phyloP scores from a whole-genome alignment of 2,113 vertebrate genomes.

The Octodon degus region DNA sequence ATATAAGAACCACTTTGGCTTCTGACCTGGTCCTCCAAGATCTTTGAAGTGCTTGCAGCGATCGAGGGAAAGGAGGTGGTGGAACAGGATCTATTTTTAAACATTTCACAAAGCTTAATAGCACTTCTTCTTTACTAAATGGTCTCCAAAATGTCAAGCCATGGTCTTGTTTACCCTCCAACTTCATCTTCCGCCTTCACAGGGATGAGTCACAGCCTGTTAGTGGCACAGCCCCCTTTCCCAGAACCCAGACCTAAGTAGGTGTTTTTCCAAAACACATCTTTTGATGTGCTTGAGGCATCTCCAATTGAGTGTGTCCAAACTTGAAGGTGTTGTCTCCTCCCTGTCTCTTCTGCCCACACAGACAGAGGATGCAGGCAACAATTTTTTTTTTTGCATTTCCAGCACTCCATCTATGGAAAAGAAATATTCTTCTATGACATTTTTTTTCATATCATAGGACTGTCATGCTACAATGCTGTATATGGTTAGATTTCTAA shows the following conservation, averaged over 20 bases:
- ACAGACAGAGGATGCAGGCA: rapidly evolving
- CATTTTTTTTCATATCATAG: no score
- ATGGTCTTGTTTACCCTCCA: neutral
- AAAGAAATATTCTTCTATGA: neutral
- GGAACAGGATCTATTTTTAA: constrained; percentile 29
- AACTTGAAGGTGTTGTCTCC: neutral
- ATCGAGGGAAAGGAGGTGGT: neutral
- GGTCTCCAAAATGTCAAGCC: constrained; percentile 44
- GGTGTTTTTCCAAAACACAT: neutral
- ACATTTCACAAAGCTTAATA: constrained; percentile 15
- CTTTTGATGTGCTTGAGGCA: neutral
- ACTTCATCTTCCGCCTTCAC: neutral
- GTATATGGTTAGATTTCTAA: no score
- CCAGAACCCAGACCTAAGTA: neutral
- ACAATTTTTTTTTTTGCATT: neutral
- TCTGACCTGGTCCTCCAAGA: neutral
- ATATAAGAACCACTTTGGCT: neutral
- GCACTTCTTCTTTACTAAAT: neutral
- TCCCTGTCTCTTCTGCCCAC: no score
- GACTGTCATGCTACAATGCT: no score
- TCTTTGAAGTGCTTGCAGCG: neutral
- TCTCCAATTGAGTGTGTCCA: neutral
- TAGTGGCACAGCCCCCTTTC: neutral
- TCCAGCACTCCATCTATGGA: neutral
- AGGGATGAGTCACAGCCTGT: neutral